These are phyloP conservation scores for Brachionus rubens DNA, from an alignment of 1,140 invertebrate species.

Conservation along the genomic window DNA sequence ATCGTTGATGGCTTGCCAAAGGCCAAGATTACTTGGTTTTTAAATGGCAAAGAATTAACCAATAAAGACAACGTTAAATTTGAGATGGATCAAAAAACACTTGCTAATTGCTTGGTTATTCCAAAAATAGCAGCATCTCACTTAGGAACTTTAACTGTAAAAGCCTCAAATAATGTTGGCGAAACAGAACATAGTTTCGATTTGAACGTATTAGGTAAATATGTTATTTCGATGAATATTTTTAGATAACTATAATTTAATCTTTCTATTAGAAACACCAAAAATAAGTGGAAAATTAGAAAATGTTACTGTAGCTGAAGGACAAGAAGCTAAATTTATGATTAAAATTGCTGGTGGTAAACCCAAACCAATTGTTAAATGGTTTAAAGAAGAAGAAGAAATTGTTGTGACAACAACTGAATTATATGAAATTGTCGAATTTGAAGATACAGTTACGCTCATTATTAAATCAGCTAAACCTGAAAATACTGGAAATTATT, in stretches of 20 bases:
- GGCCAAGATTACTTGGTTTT: constrained; percentile 81
- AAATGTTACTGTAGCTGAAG: constrained; percentile 20
- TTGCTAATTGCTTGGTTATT: background rate
- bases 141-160: no score
- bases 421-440: constrained; percentile 11
- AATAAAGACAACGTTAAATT: constrained; percentile 22
- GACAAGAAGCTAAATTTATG: background rate
- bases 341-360: constrained; percentile 40
- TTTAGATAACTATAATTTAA: no score
- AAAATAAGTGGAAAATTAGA: constrained; percentile 31
- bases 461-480: constrained; percentile 50
- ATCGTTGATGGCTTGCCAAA: constrained; percentile 84
- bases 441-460: constrained; percentile 24
- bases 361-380: constrained; percentile 20
- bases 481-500: constrained; percentile 57
- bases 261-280: constrained; percentile 9
- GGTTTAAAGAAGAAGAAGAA: constrained; percentile 43
- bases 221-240: no score
- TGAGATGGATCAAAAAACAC: background rate
- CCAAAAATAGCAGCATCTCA: background rate
- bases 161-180: background rate
- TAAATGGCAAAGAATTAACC: constrained; percentile 71
- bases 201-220: constrained; percentile 47
- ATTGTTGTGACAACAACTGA: background rate
- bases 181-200: background rate